Percentiles rank a stretch among this genome's conserved stretches.
Evolutionary conservation across 2,888 invertebrate genomes (phyloP).

Genomic region (Thymelicus acteon): DNA sequence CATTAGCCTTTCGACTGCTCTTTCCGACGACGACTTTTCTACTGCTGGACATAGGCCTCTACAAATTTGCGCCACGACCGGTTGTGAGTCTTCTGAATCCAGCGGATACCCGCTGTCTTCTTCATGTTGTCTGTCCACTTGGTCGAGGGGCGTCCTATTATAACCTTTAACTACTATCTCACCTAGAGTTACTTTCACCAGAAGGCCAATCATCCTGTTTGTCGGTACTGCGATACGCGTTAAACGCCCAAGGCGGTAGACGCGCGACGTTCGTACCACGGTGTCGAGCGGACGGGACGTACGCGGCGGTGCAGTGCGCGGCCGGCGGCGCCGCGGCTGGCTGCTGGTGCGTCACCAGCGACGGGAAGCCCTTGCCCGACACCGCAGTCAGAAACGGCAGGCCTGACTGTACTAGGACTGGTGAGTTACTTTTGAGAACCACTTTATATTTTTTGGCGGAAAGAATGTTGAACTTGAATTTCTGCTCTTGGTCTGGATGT

Average conservation of each 20-base stretch:
- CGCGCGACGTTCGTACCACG: conserved; percentile 88
- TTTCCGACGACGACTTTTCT: no score
- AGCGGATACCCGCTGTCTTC: no score
- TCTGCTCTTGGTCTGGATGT: no score
- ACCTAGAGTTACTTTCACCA: conserved; percentile 41
- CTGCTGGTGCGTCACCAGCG: conserved; percentile 96
- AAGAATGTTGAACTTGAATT: no score
- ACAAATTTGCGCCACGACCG: no score
- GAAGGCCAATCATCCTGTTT: conserved; percentile 81
- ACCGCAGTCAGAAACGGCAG: conserved; percentile 89
- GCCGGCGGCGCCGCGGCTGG: conserved; percentile 89
- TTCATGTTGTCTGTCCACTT: no score
- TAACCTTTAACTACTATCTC: no score
- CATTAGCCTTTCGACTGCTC: no score
- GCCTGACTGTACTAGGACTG: conserved; percentile 87
- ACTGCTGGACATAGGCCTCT: no score
- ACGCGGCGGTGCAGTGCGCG: conserved; percentile 94
- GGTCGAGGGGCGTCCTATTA: no score
- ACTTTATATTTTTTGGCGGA: no score
- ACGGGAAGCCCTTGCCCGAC: conserved; percentile 92
- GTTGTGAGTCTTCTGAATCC: no score
- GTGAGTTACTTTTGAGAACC: conserved; percentile 52
- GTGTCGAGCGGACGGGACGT: conserved; percentile 93
- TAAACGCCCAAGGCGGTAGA: conserved; percentile 71
- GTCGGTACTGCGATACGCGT: conserved; percentile 72